Evolutionary conservation across 1,140 invertebrate genomes (phyloP).

Genomic region (Geopemphigus sp.): DNA sequence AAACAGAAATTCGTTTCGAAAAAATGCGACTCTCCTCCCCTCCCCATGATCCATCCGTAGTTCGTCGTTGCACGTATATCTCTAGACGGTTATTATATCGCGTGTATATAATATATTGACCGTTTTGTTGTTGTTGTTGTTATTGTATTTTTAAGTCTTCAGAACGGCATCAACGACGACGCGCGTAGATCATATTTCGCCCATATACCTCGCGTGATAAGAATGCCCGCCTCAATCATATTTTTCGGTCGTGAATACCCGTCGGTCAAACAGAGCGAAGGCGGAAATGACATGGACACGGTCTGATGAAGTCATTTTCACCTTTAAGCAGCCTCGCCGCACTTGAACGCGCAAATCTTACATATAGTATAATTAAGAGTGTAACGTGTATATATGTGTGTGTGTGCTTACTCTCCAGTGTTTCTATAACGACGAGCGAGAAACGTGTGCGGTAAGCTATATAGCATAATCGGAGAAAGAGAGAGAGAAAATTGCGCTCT

Average conservation of each 20-base stretch:
- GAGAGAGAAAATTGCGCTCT: slow-evolving; percentile 1
- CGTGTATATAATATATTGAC: too few species aligned
- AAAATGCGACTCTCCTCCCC: too few species aligned
- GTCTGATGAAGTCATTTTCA: slow-evolving; percentile 43
- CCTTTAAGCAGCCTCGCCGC: slow-evolving; percentile 23
- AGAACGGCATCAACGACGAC: not conserved
- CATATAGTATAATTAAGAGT: too few species aligned
- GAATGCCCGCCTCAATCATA: slow-evolving; percentile 13
- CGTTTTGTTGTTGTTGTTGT: too few species aligned
- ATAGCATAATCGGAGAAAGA: not conserved
- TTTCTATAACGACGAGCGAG: not conserved
- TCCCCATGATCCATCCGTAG: too few species aligned
- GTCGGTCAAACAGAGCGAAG: not conserved
- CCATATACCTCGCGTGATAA: not conserved
- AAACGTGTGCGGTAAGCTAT: not conserved
- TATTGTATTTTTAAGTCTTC: not conserved
- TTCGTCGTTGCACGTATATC: too few species aligned
- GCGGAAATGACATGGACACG: slow-evolving; percentile 40
- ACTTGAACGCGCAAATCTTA: too few species aligned
- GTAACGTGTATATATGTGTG: not conserved
- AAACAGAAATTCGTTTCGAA: not conserved
- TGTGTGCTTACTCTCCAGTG: not conserved
- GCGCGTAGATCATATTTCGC: not conserved
- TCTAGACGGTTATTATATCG: too few species aligned
- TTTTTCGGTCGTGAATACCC: slow-evolving; percentile 40